Evolutionary conservation across 2,797 vertebrate genomes (phyloP).

Genomic region (Staurois parvus): DNA sequence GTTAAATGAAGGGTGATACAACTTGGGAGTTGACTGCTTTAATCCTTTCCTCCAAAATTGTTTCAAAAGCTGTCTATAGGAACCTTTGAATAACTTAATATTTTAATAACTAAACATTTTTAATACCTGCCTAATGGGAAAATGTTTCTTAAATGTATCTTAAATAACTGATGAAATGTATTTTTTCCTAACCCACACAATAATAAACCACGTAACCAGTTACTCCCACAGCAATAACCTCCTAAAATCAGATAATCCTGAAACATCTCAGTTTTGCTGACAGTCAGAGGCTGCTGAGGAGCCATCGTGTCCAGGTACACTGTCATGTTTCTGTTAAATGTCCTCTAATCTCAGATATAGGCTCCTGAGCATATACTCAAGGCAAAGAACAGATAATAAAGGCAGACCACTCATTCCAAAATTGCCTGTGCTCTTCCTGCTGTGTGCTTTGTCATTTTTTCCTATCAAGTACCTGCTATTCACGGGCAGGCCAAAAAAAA

Average conservation of each 20-base stretch:
- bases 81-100: background rate
- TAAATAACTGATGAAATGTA: background rate
- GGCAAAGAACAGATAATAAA: conserved; percentile 72
- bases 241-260: conserved; percentile 77
- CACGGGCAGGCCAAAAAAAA: conserved; percentile 77
- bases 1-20: background rate
- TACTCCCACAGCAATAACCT: conserved; percentile 68
- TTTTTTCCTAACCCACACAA: background rate
- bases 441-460: conserved; percentile 89
- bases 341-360: conserved; percentile 75
- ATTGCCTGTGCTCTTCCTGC: conserved; percentile 84
- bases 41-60: no score
- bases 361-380: conserved; percentile 74
- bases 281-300: conserved; percentile 74
- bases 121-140: background rate
- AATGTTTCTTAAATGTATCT: background rate
- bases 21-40: background rate
- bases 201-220: background rate
- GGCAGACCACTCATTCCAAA: conserved; percentile 82
- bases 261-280: conserved; percentile 73
- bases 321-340: conserved; percentile 75
- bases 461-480: conserved; percentile 89
- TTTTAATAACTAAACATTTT: background rate
- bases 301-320: conserved; percentile 78
- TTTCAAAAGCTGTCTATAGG: background rate